Percentiles rank a stretch among this genome's conserved stretches.
Evolutionary conservation across 2,888 invertebrate species (phyloP).

Genomic region (Chrysina gloriosa): DNA sequence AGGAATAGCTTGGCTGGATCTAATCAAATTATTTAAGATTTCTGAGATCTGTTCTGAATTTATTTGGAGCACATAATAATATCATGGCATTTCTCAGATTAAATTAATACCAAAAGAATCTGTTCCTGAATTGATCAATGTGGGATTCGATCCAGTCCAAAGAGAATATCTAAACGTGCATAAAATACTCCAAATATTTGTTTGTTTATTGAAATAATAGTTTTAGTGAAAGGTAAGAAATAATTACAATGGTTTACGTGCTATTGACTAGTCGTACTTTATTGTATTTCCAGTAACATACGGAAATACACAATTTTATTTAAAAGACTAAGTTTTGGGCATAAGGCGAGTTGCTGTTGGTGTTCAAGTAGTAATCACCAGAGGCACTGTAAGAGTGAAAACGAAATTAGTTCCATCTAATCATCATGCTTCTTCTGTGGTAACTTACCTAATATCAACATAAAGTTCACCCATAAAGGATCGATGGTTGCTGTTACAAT

Average conservation of each 20-base stretch:
- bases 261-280: background rate
- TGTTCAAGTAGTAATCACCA: constrained; percentile 60
- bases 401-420: constrained; percentile 4
- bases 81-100: no score
- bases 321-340: constrained; percentile 47
- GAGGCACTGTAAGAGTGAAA: constrained; percentile 46
- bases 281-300: no score
- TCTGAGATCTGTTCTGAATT: no score
- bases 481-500: constrained; percentile 45
- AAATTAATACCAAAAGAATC: no score
- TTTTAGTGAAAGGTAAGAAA: no score
- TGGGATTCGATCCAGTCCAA: no score
- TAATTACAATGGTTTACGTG: no score
- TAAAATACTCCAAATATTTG: background rate
- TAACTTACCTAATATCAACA: constrained; percentile 45
- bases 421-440: background rate
- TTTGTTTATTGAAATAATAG: background rate
- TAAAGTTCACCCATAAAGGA: constrained; percentile 50
- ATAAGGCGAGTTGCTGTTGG: constrained; percentile 56
- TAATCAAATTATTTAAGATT: no score
- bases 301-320: no score
- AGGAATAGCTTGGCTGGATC: no score
- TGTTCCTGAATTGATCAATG: no score
- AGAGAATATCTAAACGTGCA: background rate
- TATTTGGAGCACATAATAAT: no score